A percentile compares a stretch with the other conserved stretches of the same genome.
phyloP scores from a whole-genome alignment of 2,888 invertebrate species.

The Pristionchus mayeri region DNA sequence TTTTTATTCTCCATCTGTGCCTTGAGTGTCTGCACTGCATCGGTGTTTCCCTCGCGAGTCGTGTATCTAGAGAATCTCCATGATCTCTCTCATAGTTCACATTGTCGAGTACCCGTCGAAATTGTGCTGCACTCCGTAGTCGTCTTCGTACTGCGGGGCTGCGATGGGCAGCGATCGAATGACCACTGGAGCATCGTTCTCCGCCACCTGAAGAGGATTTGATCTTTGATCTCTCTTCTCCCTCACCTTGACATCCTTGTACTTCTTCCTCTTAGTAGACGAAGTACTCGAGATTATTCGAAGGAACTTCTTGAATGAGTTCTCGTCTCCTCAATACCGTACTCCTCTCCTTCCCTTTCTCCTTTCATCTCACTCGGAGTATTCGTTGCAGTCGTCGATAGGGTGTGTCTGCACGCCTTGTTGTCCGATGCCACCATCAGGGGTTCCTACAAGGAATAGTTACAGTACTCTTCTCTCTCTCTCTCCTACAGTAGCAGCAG shows the following conservation, averaged over 20 bases:
- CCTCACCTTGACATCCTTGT: background rate
- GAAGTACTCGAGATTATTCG: conserved; percentile 6
- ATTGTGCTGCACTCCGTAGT: conserved; percentile 29
- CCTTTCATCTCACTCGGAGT: conserved; percentile 17
- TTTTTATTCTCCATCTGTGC: conserved; percentile 22
- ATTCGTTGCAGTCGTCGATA: background rate
- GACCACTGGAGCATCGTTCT: background rate
- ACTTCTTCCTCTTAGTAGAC: conserved; percentile 30
- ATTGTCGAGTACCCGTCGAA: conserved; percentile 15
- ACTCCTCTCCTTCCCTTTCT: background rate
- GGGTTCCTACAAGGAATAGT: background rate
- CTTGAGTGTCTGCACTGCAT: conserved; percentile 32
- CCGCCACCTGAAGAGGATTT: background rate
- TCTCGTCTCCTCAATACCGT: conserved; percentile 33
- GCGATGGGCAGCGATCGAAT: conserved; percentile 20
- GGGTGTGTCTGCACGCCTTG: background rate
- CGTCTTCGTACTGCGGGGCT: conserved; percentile 4
- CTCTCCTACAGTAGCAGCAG: background rate
- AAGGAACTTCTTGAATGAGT: conserved; percentile 24
- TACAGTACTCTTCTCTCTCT: background rate
- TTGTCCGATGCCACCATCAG: background rate
- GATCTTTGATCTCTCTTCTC: background rate
- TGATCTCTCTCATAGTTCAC: background rate
- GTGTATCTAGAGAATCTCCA: conserved; percentile 16
- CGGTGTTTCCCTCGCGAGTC: conserved; percentile 8